These are phyloP conservation scores for Leucophenga montana DNA, from an alignment of 2,888 invertebrate genomes.

Conservation along the genomic window DNA sequence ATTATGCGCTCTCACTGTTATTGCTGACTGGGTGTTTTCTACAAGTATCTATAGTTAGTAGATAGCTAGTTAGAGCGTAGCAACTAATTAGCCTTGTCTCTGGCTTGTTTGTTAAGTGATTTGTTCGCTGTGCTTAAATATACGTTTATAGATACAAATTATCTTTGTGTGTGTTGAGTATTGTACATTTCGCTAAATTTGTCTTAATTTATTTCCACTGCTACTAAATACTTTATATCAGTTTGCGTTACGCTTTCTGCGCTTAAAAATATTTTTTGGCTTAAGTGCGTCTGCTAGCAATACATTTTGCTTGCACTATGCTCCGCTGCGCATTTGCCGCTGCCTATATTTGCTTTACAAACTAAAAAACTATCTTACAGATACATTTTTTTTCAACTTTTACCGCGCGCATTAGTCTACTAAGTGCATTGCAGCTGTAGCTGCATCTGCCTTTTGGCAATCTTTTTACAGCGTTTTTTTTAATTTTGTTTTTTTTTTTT, in stretches of 20 bases:
- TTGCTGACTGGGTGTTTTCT: not conserved
- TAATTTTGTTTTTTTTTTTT: not conserved
- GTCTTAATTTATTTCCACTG: not conserved
- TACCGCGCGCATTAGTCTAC: not conserved
- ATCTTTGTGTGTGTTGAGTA: not conserved
- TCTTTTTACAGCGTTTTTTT: not conserved
- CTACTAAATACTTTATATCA: not conserved
- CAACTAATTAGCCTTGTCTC: not conserved
- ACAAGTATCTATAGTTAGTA: too few relatives aligned
- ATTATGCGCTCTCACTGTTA: not conserved
- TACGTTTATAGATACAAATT: not conserved
- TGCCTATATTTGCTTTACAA: constrained; percentile 13
- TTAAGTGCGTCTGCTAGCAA: constrained; percentile 14
- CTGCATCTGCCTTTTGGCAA: not conserved
- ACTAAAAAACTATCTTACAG: constrained; percentile 8
- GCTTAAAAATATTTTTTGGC: not conserved
- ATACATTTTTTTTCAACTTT: not conserved
- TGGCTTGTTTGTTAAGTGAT: constrained; percentile 1
- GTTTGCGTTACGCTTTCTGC: constrained; percentile 58
- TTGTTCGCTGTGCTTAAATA: not conserved
- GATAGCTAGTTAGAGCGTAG: not conserved
- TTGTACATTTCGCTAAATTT: not conserved
- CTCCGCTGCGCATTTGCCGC: not conserved
- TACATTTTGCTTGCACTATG: not conserved
- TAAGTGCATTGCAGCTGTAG: not conserved